Base-by-base conservation (phyloP, 2,797 vertebrate species). In the Acridotheres tristis region DNA sequence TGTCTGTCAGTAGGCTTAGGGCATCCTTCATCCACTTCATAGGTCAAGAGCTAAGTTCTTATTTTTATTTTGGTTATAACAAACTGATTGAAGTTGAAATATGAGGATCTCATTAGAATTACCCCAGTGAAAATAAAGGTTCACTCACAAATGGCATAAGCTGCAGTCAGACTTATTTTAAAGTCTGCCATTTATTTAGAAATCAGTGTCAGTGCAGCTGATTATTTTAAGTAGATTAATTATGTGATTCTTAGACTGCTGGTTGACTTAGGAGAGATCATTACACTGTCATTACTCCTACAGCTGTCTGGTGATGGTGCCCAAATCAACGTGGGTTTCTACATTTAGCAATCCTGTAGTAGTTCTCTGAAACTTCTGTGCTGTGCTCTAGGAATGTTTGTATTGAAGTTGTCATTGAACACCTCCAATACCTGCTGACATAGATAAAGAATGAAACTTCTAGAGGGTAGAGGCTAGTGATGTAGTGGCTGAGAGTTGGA, bases 251-350 rank as follows among this genome's bases (percentile, higher is more conserved):
- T 69, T 78, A 89, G 82, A 69, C 89, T 89, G 66, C 92, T 89
- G 82, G 34, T 45, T 91, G 79, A 88, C 53, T 89, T 95, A 78
- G 62, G 65, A 91, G 82, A 78, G 30, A 75, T 96, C 82, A 72
- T 91, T 93, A 66, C 42, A 30, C 54, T 88, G 69, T 93, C 82
- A 78, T 85, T 96, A 83, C 92, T 96, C 91, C 89, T 95, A 86
- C 82, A 2, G 84, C 68, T 7, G 55, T 94, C 89, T 94, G 75
- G 29, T 89, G n/a, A 77, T 7, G 10, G 62, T 0, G 0, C 75
- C 85, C 69, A 38, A 65, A 72, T 57, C 90, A 58, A 3, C 0
- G 0, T 68, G 54, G 29, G 23, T 75, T 93, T 92, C 75, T 96
- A 40, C 62, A 66, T 84, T 91, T 88, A 58, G 63, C 54, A 77